phyloP scores from a whole-genome alignment of 2,113 vertebrate species.

The Pteropus alecto region DNA sequence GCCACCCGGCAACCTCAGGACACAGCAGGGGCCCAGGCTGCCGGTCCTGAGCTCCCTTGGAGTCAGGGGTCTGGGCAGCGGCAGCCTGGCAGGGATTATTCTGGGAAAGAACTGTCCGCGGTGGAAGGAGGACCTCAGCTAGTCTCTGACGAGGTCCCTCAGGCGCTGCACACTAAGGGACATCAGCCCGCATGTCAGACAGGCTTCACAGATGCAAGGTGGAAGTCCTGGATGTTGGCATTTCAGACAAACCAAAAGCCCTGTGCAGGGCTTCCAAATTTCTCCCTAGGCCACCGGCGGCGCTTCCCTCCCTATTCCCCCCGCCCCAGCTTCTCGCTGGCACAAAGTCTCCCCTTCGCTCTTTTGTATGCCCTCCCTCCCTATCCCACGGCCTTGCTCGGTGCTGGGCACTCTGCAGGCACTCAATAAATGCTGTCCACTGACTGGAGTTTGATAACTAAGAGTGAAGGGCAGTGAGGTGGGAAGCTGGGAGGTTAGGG shows the following conservation, averaged over 20 bases:
- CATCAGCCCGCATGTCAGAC: too few species aligned
- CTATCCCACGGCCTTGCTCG: neutral
- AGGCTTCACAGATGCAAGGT: neutral
- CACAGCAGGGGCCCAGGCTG: neutral
- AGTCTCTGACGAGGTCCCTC: neutral
- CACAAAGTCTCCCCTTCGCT: neutral
- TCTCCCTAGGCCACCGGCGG: neutral
- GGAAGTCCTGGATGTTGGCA: neutral
- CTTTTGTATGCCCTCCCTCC: neutral
- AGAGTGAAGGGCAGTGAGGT: neutral
- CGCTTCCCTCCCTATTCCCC: neutral
- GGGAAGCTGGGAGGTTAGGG: neutral
- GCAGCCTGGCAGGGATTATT: neutral
- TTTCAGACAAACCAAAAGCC: neutral
- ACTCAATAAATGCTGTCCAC: slow-evolving; percentile 46
- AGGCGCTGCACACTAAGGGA: neutral
- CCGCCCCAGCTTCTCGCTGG: neutral
- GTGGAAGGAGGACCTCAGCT: neutral
- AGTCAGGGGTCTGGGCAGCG: neutral
- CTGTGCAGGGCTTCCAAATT: neutral
- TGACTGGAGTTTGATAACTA: neutral
- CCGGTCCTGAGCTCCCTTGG: neutral
- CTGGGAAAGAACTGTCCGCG: neutral
- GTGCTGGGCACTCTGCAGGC: neutral
- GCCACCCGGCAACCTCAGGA: neutral